Base-by-base conservation (phyloP, 1,140 invertebrate species). In the Stegodyphus dumicola region DNA sequence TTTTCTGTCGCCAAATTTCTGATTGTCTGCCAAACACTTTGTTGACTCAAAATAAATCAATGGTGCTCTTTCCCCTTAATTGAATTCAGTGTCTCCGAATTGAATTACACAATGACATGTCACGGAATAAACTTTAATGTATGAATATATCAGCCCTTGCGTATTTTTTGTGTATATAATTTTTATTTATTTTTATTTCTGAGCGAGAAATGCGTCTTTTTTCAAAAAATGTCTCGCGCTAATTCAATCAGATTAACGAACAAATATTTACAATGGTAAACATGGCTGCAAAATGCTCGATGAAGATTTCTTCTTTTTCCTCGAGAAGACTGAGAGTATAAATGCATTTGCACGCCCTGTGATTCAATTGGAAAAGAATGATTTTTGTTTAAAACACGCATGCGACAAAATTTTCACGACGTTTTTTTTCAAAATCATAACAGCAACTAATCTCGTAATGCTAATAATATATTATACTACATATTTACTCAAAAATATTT, bases 1-100 rank as follows among this genome's bases (percentile, higher is more conserved):
- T 33, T 9, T 60, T 15, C 2, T 60, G 0, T 60, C 15, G 9
- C 56, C 56, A 60, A 15, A 9, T 60, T 11, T 60, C 56, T 11
- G 56, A 60, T 60, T 33, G 33, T 33, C 33, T 33, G 33, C 33
- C 33, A 33, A 33, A 33, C 33, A 65, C 60, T 64, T 51, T 77
- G 60, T 77, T 77, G 75, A 77, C 75, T 77, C 75, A 66, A 18
- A 17, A 77, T 18, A 77, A 77, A 77, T 77, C 75, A 77, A 77
- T 77, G 33, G 33, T 48, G 7, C 18, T 60, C 9, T 60, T 60
- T 60, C 15, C 75, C 52, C 18, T 13, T 77, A 77, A 77, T 77
- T 66, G 75, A 77, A 66, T 77, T 77, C 49, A 10, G 56, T 18
- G 65, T 7, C 15, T 13, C 64, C 56, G 18, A 65, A 77, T 77